Base-by-base conservation (phyloP, 1,140 invertebrate genomes). In the Trinorchestia longiramus region DNA sequence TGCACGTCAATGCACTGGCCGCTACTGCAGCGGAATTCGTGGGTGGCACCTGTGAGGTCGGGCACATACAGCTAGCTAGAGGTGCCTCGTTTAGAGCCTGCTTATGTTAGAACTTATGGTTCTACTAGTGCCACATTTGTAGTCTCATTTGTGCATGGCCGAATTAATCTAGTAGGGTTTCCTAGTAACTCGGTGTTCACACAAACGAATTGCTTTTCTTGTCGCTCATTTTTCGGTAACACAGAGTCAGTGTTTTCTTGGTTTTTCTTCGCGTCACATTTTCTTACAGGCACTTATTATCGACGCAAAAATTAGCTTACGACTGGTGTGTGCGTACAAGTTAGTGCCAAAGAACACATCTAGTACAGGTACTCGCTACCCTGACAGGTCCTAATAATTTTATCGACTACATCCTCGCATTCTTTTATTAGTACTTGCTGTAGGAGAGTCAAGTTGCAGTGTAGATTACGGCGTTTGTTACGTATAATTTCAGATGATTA, bases 21-120 rank as follows among this genome's bases (percentile, higher is more conserved):
- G 95, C 97, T 97, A 53, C 97, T 97, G 96, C 98, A 98, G 95
- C 97, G 97, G 97, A 98, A 98, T 97, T 98, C 96, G 47, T 47
- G 40, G 41, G 95, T 42, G 95, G 91, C 45, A 96, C 95, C 95
- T 96, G 95, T 96, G 88, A 42, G 43, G 88, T 91, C 88, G 88
- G 43, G 88, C 88, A 91, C 62, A 77, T 36, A 77, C 62, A 77
- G 62, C 62, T 77, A 77, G 62, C 62, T 77, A 77, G 62, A 77
- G 62, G 62, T 36, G 62, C 62, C 62, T 77, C 62, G 36, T 77
- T 77, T 77, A 1, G 28, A 77, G 62, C 62, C 62, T 77, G 62
- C 62, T 77, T 77, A 77, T 11, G 47, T 53, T 8, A 77, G 28
- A 77, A 77, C 62, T 36, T 36, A 77, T 77, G 3, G 28, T 28